Evolutionary conservation across 1,140 invertebrate genomes (phyloP).

Genomic region (Aphaenogaster ashmeadi): DNA sequence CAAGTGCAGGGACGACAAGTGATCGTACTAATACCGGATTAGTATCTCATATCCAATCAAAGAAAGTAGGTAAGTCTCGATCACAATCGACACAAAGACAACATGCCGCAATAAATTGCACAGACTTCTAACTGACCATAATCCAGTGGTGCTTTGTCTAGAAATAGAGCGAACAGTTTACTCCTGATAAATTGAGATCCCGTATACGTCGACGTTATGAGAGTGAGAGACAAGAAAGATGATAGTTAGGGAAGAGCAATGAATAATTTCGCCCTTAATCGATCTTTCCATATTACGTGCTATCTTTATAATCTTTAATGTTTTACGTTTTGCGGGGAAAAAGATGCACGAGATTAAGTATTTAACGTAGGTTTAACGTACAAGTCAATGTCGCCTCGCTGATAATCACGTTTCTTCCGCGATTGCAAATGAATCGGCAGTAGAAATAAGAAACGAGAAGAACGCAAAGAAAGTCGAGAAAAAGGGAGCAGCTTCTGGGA

Average conservation of each 20-base stretch:
- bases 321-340: not conserved
- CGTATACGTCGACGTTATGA: conserved; percentile 52
- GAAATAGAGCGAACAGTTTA: conserved; percentile 83
- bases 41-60: conserved; percentile 68
- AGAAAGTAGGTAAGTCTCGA: conserved; percentile 65
- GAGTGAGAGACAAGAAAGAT: conserved; percentile 39
- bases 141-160: conserved; percentile 84
- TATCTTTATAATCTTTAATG: not conserved
- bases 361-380: not conserved
- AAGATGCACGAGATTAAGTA: not conserved
- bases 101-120: conserved; percentile 82
- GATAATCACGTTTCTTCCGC: not conserved
- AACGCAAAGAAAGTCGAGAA: conserved; percentile 52
- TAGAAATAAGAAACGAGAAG: conserved; percentile 31
- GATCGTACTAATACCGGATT: conserved; percentile 60
- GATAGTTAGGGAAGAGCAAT: conserved; percentile 13
- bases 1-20: conserved; percentile 46
- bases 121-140: conserved; percentile 85
- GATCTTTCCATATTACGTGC: not conserved
- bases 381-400: not conserved
- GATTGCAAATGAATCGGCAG: not conserved
- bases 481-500: conserved; percentile 10
- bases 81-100: conserved; percentile 76
- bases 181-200: conserved; percentile 70
- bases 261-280: conserved; percentile 31